Evolutionary conservation across 1,140 invertebrate species (phyloP).

Genomic region (Neodiprion fabricii): DNA sequence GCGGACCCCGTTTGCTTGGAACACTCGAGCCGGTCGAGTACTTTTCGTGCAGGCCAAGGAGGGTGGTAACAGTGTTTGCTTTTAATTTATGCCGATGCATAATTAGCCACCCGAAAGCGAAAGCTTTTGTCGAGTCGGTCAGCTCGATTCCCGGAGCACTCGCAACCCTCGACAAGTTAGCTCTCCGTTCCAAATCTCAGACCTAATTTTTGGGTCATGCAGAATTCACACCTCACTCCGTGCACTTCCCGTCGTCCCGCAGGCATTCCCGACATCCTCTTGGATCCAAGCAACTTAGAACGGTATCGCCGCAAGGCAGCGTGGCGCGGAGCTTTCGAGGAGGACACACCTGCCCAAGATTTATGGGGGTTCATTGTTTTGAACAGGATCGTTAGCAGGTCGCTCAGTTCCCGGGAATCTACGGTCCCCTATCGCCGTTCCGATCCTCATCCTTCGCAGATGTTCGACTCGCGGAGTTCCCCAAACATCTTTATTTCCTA

Average conservation of each 20-base stretch:
- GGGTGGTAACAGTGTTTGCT: slow-evolving; percentile 26
- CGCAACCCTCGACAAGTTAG: too few relatives aligned
- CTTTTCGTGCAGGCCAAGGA: neutral
- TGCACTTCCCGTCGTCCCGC: too few relatives aligned
- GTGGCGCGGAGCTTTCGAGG: neutral
- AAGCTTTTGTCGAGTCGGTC: neutral
- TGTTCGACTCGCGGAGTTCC: slow-evolving; percentile 11
- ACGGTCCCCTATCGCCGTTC: neutral
- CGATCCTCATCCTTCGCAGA: neutral
- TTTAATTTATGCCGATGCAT: slow-evolving; percentile 40
- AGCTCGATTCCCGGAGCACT: too few relatives aligned
- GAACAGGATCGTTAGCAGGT: slow-evolving; percentile 28
- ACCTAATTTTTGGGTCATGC: too few relatives aligned
- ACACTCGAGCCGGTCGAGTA: neutral
- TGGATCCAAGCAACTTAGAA: neutral
- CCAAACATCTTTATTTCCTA: slow-evolving; percentile 34
- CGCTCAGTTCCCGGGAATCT: slow-evolving; percentile 10
- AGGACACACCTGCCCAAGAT: slow-evolving; percentile 16
- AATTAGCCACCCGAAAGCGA: slow-evolving; percentile 31
- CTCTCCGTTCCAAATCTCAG: too few relatives aligned
- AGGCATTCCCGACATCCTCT: neutral
- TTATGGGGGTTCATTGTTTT: slow-evolving; percentile 34
- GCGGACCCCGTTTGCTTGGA: neutral
- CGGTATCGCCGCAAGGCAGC: neutral
- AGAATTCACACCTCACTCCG: too few relatives aligned